Evolutionary conservation across 2,888 invertebrate species (phyloP), one percentile per base, ranked within the genome.

Genomic region (Mactromeris polynyma): DNA sequence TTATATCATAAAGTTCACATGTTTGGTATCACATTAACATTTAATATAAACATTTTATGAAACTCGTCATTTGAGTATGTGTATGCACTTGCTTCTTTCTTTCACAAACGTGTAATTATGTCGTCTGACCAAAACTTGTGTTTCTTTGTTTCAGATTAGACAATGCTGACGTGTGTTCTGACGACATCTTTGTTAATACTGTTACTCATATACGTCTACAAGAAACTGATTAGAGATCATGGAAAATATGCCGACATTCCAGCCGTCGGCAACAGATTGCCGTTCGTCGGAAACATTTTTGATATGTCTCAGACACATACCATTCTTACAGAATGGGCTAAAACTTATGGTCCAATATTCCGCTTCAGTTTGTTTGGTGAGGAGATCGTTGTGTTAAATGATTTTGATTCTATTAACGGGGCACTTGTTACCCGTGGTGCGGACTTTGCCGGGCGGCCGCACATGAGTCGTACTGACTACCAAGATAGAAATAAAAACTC

Each of bases 391-490:
- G 95, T 96, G 11, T 88, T 96, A 19, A 95, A 93, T 89, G 93
- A 94, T 80, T 94, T 91, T 78, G 92, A 93, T 9, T 91, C 92
- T 17, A 92, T 96, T 36, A 89, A 93, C 64, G 95, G 95, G 26
- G 95, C 95, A 0, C 89, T 96, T 81, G 94, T 96, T 21, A 58
- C 88, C 7, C 91, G 93, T 17, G 94, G 94, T 1, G 89, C 89
- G 31, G 94, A 93, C 33, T 92, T 96, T 78, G 95, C 95, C 17
- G 96, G 96, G 0, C 90, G 95, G 26, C 95, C 95, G 2, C 90
- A 91, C 51, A 94, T 94, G 94, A 92, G 93, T 81, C 83, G 95
- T 11, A 95, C 95, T 4, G 89, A 89, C 21, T 91, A 93, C 36
- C 88, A 91, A 7, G 88, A 91, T 17, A 88, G 95, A 78, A 89